These are phyloP conservation scores for Mythimna pallens DNA, from an alignment of 2,888 invertebrate genomes.

Conservation along the genomic window DNA sequence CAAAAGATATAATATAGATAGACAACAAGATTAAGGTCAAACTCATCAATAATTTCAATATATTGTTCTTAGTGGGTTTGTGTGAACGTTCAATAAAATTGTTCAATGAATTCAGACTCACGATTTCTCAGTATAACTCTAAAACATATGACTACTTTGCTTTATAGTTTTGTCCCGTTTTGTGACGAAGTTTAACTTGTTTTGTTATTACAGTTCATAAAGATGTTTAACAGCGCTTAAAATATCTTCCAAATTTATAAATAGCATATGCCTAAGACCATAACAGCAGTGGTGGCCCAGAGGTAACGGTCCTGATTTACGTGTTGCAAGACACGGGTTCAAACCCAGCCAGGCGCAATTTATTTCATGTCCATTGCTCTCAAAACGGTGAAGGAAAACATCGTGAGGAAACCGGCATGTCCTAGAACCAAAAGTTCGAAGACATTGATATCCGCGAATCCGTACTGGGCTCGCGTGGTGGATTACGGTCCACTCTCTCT, in stretches of 20 bases:
- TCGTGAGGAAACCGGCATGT: too few relatives aligned
- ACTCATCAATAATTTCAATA: slow-evolving; percentile 43
- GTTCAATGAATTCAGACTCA: slow-evolving; percentile 50
- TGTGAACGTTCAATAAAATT: slow-evolving; percentile 34
- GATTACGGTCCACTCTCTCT: too few relatives aligned
- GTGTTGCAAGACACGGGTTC: too few relatives aligned
- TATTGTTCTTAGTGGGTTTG: slow-evolving; percentile 18
- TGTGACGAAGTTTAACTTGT: slow-evolving; percentile 40
- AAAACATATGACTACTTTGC: slow-evolving; percentile 31
- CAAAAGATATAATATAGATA: slow-evolving; percentile 32
- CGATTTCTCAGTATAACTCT: slow-evolving; percentile 33
- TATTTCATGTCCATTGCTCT: too few relatives aligned
- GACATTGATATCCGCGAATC: too few relatives aligned
- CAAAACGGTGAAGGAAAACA: too few relatives aligned
- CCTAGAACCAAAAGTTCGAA: too few relatives aligned
- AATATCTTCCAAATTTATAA: slow-evolving; percentile 24
- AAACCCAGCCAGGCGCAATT: too few relatives aligned
- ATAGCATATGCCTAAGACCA: too few relatives aligned
- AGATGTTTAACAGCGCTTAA: slow-evolving; percentile 39
- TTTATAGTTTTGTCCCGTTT: slow-evolving; percentile 49
- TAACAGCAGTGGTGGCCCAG: too few relatives aligned
- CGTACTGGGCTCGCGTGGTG: too few relatives aligned
- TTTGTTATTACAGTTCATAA: slow-evolving; percentile 41
- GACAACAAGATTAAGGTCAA: slow-evolving; percentile 48
- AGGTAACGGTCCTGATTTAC: too few relatives aligned